A percentile compares a stretch with the other conserved stretches of the same genome.
Conservation (phyloP, 2,113 vertebrate species). For the Salvelinus sp. region DNA sequence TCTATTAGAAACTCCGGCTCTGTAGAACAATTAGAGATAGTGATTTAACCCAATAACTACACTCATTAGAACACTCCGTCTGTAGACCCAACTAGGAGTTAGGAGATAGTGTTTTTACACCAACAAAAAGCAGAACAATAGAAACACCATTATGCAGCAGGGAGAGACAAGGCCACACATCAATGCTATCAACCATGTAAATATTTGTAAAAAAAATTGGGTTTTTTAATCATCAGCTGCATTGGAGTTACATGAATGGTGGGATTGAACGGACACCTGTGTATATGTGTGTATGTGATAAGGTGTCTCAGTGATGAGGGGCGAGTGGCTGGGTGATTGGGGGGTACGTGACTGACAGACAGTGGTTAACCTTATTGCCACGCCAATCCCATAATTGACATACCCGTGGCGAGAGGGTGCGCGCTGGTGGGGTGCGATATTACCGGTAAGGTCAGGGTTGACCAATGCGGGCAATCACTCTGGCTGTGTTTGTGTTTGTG, state of each 20-base stretch:
- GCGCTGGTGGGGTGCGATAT: conserved; percentile 53
- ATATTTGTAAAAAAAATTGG: conserved; percentile 12
- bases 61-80: conserved; percentile 42
- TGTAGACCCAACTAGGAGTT: conserved; percentile 44
- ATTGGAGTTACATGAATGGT: background rate
- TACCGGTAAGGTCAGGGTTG: conserved; percentile 67
- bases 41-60: conserved; percentile 6
- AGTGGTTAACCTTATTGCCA: conserved; percentile 53
- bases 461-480: conserved; percentile 57
- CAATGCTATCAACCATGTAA: conserved; percentile 41
- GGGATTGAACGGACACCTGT: conserved; percentile 35
- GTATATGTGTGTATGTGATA: background rate
- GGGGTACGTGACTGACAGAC: conserved; percentile 48
- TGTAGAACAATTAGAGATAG: too few relatives aligned
- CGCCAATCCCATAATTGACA: conserved; percentile 61
- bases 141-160: conserved; percentile 35
- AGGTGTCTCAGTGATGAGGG: background rate
- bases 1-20: background rate
- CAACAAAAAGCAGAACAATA: conserved; percentile 19
- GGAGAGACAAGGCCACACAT: conserved; percentile 19
- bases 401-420: conserved; percentile 59
- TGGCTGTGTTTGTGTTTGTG: conserved; percentile 31
- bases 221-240: too few relatives aligned
- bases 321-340: conserved; percentile 16
- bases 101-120: conserved; percentile 23